A percentile compares a stretch with the other conserved stretches of the same genome.
These are phyloP conservation scores for Muscicapa adusta DNA, from an alignment of 2,113 vertebrate species.

Conservation along the genomic window DNA sequence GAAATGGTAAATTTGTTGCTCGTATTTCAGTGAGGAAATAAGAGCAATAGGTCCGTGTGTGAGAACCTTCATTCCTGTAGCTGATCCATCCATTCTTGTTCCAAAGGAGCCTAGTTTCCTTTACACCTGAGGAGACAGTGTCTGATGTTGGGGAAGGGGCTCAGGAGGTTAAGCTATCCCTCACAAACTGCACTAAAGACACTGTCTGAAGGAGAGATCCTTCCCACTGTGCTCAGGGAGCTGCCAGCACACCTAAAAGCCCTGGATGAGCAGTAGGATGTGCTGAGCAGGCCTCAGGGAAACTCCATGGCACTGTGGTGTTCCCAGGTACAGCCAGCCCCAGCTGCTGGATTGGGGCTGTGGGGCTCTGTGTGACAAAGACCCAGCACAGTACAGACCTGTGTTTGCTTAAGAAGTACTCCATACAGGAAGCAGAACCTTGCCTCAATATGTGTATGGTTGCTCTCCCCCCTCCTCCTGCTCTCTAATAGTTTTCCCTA, in stretches of 20 bases:
- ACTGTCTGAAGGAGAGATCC: neutral
- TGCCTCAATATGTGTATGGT: neutral
- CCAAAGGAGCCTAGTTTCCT: neutral
- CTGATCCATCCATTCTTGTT: neutral
- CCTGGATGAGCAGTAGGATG: fast-evolving
- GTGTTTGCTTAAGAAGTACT: neutral
- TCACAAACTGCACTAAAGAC: neutral
- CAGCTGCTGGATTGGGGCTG: neutral
- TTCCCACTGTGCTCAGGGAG: neutral
- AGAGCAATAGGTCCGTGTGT: neutral
- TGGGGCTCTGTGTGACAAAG: neutral
- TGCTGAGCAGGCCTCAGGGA: neutral
- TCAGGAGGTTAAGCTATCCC: neutral
- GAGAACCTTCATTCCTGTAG: neutral
- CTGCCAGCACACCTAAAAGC: neutral
- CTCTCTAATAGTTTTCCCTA: neutral
- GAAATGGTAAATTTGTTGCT: neutral
- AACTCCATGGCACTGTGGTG: fast-evolving
- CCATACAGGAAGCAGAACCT: neutral
- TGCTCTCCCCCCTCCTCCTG: neutral
- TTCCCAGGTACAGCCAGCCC: neutral
- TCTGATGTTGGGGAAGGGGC: neutral
- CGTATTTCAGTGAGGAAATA: neutral
- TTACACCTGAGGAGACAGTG: neutral
- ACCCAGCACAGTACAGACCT: neutral